phyloP scores from a whole-genome alignment of 2,888 invertebrate species.

The Dryadula phaetusa region DNA sequence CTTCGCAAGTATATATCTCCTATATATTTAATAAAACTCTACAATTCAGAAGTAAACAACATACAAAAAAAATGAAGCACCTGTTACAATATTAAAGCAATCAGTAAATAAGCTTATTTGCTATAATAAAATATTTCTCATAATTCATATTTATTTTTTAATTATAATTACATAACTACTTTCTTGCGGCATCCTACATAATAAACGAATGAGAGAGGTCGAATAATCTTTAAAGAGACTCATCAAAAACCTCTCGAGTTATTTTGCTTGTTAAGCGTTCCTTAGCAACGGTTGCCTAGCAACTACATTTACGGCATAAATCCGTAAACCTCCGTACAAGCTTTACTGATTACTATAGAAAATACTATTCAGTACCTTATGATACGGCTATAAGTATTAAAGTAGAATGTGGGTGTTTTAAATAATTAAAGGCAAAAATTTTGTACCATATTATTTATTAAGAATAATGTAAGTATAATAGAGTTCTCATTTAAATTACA shows the following conservation, averaged over 20 bases:
- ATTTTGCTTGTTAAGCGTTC: constrained; percentile 47
- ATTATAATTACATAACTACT: background rate
- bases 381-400: background rate
- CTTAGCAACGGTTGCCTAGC: constrained; percentile 57
- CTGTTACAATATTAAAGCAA: background rate
- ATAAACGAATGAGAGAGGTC: constrained; percentile 4
- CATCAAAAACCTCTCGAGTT: constrained; percentile 30
- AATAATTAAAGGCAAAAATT: constrained; percentile 29
- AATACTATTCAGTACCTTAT: background rate
- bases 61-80: background rate
- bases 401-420: background rate
- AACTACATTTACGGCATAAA: constrained; percentile 35
- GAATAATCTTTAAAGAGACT: constrained; percentile 25
- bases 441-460: constrained; percentile 7
- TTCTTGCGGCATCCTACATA: background rate
- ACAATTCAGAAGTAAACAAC: too few relatives aligned
- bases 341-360: background rate
- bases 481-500: background rate
- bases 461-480: constrained; percentile 18
- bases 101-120: background rate
- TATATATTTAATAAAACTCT: too few relatives aligned
- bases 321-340: constrained; percentile 27
- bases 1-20: too few relatives aligned
- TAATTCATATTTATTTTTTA: background rate
- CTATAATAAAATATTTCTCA: background rate